Evolutionary conservation across 2,888 invertebrate genomes (phyloP).

Genomic region (Mythimna lalbum): DNA sequence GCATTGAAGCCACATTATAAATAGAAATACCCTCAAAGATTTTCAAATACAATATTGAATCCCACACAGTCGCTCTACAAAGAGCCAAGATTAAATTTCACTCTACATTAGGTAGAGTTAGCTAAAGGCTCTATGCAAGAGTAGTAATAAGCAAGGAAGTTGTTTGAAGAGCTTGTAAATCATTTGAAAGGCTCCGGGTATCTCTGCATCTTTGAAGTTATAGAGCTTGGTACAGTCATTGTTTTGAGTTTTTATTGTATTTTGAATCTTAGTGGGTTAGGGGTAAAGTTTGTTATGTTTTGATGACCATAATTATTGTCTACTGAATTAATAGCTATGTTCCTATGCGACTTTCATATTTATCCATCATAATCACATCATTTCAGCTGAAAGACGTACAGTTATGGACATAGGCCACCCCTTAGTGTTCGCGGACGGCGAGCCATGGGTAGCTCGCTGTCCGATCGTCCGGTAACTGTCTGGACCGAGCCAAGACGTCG

Average conservation of each 20-base stretch:
- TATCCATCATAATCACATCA: too few relatives aligned
- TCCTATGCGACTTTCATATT: too few relatives aligned
- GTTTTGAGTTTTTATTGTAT: conserved; percentile 30
- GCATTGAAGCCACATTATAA: neutral
- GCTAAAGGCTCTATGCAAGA: conserved; percentile 15
- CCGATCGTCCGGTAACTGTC: too few relatives aligned
- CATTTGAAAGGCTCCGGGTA: conserved; percentile 22
- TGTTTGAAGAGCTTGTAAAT: conserved; percentile 32
- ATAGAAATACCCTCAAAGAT: conserved; percentile 7
- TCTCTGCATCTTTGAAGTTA: conserved; percentile 25
- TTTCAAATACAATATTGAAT: conserved; percentile 6
- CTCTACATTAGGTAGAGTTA: conserved; percentile 36
- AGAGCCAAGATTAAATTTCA: conserved; percentile 39
- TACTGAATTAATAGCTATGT: too few relatives aligned
- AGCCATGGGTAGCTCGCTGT: too few relatives aligned
- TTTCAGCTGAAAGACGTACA: too few relatives aligned
- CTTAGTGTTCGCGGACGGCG: too few relatives aligned
- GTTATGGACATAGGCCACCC: too few relatives aligned
- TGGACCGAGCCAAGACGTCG: too few relatives aligned
- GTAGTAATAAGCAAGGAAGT: conserved; percentile 31
- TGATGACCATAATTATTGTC: too few relatives aligned
- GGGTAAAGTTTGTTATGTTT: neutral
- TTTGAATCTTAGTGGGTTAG: neutral
- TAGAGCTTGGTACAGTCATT: conserved; percentile 9
- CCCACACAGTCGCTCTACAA: conserved; percentile 14